These are phyloP conservation scores for Tetragonula carbonaria DNA, from an alignment of 2,888 invertebrate species.

Conservation along the genomic window DNA sequence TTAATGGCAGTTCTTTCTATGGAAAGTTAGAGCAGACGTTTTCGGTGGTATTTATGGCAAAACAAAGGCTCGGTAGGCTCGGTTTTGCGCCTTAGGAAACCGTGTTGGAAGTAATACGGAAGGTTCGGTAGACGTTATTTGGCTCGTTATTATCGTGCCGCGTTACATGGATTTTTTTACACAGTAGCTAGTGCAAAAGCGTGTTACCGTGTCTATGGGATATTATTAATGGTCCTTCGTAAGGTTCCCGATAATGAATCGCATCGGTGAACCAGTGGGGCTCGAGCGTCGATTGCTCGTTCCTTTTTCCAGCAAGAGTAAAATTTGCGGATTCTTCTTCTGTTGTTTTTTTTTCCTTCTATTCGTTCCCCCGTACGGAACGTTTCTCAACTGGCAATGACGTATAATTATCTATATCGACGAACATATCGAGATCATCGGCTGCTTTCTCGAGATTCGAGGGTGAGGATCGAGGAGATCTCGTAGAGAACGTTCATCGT, in stretches of 20 bases:
- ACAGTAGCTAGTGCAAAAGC: constrained; percentile 80
- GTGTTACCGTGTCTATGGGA: constrained; percentile 79
- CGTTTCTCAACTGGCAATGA: neutral
- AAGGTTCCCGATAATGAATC: constrained; percentile 73
- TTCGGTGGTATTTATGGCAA: constrained; percentile 31
- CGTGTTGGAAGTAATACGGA: constrained; percentile 27
- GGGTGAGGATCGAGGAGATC: neutral
- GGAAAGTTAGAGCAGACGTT: constrained; percentile 5
- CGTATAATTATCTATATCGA: constrained; percentile 24
- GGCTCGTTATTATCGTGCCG: constrained; percentile 40
- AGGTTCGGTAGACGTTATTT: constrained; percentile 60
- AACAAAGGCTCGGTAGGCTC: constrained; percentile 29
- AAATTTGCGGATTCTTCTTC: constrained; percentile 21
- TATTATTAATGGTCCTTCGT: constrained; percentile 81
- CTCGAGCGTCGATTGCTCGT: constrained; percentile 42
- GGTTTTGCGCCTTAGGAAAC: constrained; percentile 22
- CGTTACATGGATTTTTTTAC: constrained; percentile 68
- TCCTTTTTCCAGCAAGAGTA: constrained; percentile 10
- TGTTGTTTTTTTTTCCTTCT: neutral
- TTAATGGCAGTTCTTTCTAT: neutral
- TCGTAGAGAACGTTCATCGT: constrained; percentile 10
- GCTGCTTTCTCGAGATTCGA: no score
- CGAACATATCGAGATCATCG: neutral
- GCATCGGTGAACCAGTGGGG: constrained; percentile 51
- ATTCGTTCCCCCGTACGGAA: no score